Conservation (phyloP, 2,888 invertebrate genomes). For the Phyllotreta striolata region DNA sequence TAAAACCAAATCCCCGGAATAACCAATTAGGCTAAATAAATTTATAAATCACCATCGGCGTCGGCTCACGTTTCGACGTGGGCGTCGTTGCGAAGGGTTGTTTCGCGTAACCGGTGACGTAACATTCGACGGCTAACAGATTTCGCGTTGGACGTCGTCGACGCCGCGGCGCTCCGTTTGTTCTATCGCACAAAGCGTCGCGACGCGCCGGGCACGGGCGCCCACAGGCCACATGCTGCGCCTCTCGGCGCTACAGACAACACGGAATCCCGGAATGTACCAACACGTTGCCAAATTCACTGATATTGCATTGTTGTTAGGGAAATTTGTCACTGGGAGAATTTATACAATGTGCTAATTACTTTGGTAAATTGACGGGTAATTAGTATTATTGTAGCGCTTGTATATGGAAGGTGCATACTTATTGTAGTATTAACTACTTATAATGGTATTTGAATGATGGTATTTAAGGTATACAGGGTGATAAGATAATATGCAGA, state of each 20-base stretch:
- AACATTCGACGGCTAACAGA: constrained; percentile 10
- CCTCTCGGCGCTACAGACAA: not conserved
- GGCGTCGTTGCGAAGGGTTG: constrained; percentile 9
- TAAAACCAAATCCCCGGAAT: too few species aligned
- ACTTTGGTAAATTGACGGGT: not conserved
- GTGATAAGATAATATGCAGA: too few species aligned
- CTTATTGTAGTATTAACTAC: too few species aligned
- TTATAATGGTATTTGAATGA: too few species aligned
- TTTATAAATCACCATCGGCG: not conserved
- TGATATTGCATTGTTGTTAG: not conserved
- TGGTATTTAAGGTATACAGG: too few species aligned
- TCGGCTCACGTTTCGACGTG: not conserved
- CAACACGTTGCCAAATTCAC: not conserved
- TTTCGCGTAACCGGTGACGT: constrained; percentile 6
- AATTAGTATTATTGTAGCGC: too few species aligned
- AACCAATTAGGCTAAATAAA: too few species aligned
- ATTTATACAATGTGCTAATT: not conserved
- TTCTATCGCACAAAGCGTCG: too few species aligned
- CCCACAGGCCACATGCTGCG: constrained; percentile 20
- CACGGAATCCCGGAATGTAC: not conserved
- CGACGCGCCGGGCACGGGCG: not conserved
- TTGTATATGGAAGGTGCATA: too few species aligned
- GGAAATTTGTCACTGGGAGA: not conserved
- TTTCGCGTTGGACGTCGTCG: constrained; percentile 14
- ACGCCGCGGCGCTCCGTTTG: not conserved